Base-by-base conservation (phyloP, 2,797 vertebrate species). In the Mycteria americana region DNA sequence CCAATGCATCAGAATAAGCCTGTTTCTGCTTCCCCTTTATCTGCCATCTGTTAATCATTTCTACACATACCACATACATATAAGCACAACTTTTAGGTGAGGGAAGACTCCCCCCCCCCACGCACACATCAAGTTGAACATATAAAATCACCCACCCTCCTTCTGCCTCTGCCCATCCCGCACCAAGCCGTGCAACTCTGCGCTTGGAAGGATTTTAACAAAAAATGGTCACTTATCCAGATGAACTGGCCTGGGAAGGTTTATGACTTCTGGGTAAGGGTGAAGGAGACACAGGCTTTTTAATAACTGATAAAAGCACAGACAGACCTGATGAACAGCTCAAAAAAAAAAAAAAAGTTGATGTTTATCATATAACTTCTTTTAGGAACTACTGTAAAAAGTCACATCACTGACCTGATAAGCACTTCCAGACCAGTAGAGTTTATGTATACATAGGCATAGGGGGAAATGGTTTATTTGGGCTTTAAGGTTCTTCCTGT, bases 401-500 rank as follows among this genome's bases (percentile, higher is more conserved):
- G 46, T 69, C 81, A 89, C 82, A 93, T 67, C 8, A 3, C 59
- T 24, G 76, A 75, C 45, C 51, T 18, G 88, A 72, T 95, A 91
- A 94, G 90, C 97, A 96, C 91, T 69, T 88, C 82, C 83, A 89
- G 95, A 92, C 90, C 82, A 67, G 82, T 46, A 75, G 76, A 91
- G 94, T 94, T 96, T 88, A 93, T 87, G 80, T 92, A 84, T 16
- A 81, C 83, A 85, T 60, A 83, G 57, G 94, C 84, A 91, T 76
- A 95, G 88, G 65, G 85, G 75, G 68, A 95, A 95, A 92, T 43
- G 53, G 86, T 95, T 96, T 94, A 97, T 94, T 97, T 92, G 86
- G 82, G 85, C 75, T 94, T 70, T 74, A 92, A 67, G 69, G 62
- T 56, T 92, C 95, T 96, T 97, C 95, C 93, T 96, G 89, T 64